Conservation (phyloP, 2,888 invertebrate species). For the Galeopsomyia nigrocyanea region DNA sequence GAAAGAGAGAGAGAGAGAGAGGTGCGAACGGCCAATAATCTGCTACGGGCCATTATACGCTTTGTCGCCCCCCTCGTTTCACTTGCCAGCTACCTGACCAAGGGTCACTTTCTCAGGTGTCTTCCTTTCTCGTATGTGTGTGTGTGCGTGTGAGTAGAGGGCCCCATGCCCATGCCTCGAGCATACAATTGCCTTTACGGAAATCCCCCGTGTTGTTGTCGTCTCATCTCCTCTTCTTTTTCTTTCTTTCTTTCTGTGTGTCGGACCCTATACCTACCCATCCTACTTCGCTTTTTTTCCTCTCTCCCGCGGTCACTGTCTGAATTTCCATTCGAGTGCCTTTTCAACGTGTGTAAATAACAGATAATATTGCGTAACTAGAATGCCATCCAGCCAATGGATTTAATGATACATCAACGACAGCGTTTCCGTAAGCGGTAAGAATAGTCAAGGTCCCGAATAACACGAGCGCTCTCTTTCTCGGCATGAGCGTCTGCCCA, state of each 20-base stretch:
- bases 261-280: background rate
- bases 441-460: background rate
- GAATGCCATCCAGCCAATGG: too few species aligned
- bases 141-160: too few species aligned
- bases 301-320: conserved; percentile 53
- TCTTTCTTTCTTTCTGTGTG: conserved; percentile 53
- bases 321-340: conserved; percentile 51
- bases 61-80: conserved; percentile 58
- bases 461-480: conserved; percentile 50
- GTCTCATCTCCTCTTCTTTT: background rate
- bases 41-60: conserved; percentile 62
- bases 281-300: background rate
- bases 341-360: conserved; percentile 15
- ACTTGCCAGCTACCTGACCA: conserved; percentile 64
- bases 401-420: too few species aligned
- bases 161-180: too few species aligned
- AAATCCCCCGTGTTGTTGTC: conserved; percentile 14
- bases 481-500: background rate
- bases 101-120: conserved; percentile 66
- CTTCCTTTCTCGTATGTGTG: conserved; percentile 35
- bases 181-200: conserved; percentile 27
- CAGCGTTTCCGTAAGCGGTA: background rate
- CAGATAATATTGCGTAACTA: background rate
- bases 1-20: conserved; percentile 42
- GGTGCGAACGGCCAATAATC: conserved; percentile 62